These are phyloP conservation scores for Tinea trinotella DNA, from an alignment of 2,888 invertebrate species.

Conservation along the genomic window DNA sequence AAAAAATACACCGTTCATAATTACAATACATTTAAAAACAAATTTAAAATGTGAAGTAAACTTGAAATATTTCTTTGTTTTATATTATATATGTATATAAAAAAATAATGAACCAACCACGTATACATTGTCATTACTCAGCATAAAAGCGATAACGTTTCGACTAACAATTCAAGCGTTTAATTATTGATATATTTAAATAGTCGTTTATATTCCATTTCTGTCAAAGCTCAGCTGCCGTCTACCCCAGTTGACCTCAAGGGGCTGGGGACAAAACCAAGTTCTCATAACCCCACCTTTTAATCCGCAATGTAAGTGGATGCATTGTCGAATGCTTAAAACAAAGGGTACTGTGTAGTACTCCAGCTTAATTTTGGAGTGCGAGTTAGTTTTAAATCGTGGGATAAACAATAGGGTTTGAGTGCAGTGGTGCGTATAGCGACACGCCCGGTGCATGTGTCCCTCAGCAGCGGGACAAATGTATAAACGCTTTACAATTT, in stretches of 20 bases:
- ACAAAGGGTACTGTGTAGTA: slow-evolving; percentile 56
- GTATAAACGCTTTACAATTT: no score
- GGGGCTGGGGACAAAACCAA: slow-evolving; percentile 31
- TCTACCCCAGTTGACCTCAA: slow-evolving; percentile 45
- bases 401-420: slow-evolving; percentile 64
- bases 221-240: slow-evolving; percentile 46
- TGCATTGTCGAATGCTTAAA: slow-evolving; percentile 55
- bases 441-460: slow-evolving; percentile 60
- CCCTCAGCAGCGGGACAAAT: slow-evolving; percentile 21
- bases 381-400: slow-evolving; percentile 71
- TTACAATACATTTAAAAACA: no score
- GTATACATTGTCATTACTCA: neutral
- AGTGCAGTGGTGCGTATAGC: slow-evolving; percentile 41
- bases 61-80: no score
- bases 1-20: no score
- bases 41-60: no score
- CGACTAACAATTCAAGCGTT: slow-evolving; percentile 7
- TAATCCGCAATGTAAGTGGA: slow-evolving; percentile 50
- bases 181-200: slow-evolving; percentile 9
- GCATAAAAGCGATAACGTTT: neutral
- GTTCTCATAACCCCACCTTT: slow-evolving; percentile 40
- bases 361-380: slow-evolving; percentile 68
- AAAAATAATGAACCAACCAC: no score
- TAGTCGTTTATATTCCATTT: slow-evolving; percentile 16
- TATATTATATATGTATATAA: no score